Conservation (phyloP, 2,797 vertebrate species). For the Lepus townsendii region DNA sequence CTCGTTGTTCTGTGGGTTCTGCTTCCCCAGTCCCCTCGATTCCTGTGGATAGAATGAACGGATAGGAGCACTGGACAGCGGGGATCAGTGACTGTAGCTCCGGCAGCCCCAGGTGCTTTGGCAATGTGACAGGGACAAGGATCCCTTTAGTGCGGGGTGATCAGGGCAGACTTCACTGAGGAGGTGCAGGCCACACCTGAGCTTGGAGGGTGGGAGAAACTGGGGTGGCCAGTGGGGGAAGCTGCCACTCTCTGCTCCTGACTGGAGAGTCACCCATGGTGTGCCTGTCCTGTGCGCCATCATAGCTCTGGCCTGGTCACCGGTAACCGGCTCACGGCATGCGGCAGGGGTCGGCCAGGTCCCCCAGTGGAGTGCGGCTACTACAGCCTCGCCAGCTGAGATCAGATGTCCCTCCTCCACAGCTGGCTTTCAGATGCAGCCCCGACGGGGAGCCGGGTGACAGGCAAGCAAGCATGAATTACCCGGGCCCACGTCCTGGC, state of each 20-base stretch:
- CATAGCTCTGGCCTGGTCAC: background rate
- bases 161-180: background rate
- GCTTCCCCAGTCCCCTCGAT: background rate
- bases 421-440: constrained; percentile 70
- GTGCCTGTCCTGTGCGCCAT: background rate
- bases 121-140: background rate
- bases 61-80: background rate
- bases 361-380: background rate
- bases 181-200: background rate
- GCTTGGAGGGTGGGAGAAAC: background rate
- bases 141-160: background rate
- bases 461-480: constrained; percentile 64
- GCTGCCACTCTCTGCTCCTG: background rate
- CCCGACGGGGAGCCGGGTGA: constrained; percentile 70
- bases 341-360: background rate
- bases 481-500: constrained; percentile 75
- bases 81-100: background rate
- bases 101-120: background rate
- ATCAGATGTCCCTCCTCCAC: constrained; percentile 69
- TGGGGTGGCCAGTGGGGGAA: accelerated
- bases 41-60: background rate
- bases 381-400: constrained; percentile 65
- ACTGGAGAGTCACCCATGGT: no score
- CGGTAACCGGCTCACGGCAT: background rate
- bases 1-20: background rate